Evolutionary conservation across 2,797 vertebrate genomes (phyloP), one percentile per base, ranked within the genome.

Genomic region (Clamator glandarius): DNA sequence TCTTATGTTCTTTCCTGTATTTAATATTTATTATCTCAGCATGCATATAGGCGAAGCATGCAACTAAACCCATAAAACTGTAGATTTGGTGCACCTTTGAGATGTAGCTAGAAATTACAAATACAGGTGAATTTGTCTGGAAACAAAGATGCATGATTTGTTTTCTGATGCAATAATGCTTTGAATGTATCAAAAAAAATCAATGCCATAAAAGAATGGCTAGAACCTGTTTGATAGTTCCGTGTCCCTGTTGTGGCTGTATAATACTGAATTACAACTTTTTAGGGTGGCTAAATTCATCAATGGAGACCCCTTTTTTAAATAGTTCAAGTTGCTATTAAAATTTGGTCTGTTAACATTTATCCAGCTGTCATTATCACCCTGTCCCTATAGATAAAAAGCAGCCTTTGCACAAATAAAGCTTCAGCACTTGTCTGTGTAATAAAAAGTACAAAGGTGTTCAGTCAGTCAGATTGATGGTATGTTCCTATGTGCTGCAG

Each of bases 11-110:
- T 95, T 97, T 98, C 95, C 96, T 97, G 98, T 98, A 98, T 98
- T 98, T 98, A 98, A 98, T 98, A 98, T 98, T 98, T 98, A 98
- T 98, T 98, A 98, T 98, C 95, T 97, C 95, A 97, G 98, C 98
- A 98, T 98, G 98, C 97, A 64, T 95, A 96, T 98, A 98, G 95
- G 96, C 97, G 97, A 96, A 98, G 98, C 98, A 98, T 98, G 98
- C 98, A 96, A 97, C 96, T 98, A 97, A 98, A 98, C 89, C 91
- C 96, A 97, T 97, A 93, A 98, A 98, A 87, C 78, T 83, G 97
- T 98, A 98, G 97, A 98, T 97, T 98, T 97, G 98, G 98, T 98
- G 97, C 98, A 98, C 97, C 97, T 98, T 97, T 97, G 98, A 98
- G 97, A 97, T 92, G 97, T 98, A 98, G 97, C 97, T 98, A 98